Conservation (phyloP, 2,113 vertebrate genomes). For the Lagopus muta region DNA sequence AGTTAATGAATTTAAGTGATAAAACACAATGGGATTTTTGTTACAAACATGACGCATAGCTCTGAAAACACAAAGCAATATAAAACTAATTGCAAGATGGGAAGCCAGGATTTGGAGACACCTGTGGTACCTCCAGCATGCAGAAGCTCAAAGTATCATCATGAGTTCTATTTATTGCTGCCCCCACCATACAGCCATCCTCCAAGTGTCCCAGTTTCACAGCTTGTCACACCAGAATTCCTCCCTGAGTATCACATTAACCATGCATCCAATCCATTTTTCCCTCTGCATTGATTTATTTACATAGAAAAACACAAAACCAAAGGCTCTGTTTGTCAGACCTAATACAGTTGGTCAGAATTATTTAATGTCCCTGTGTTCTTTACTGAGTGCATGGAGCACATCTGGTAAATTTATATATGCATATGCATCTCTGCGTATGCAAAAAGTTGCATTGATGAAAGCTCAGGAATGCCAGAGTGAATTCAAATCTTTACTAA, state of each 20-base stretch:
- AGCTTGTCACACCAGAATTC: not conserved
- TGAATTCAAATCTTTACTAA: not conserved
- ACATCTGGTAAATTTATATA: not conserved
- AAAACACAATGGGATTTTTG: not conserved
- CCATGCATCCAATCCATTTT: not conserved
- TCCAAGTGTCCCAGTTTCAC: not conserved
- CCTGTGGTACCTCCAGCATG: not conserved
- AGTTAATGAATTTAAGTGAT: not conserved
- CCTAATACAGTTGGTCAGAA: not conserved
- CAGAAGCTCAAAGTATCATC: conserved; percentile 1
- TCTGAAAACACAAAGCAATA: not conserved
- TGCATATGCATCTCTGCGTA: not conserved
- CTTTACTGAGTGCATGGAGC: not conserved
- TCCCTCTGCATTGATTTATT: not conserved
- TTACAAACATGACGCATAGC: not conserved
- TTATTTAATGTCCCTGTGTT: conserved; percentile 6
- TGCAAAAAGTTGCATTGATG: not conserved
- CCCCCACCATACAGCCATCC: not conserved
- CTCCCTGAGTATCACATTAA: not conserved
- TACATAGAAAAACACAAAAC: not conserved
- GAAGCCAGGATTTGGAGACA: not conserved
- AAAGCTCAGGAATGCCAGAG: not conserved
- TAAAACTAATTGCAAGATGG: conserved; percentile 6
- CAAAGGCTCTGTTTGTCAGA: conserved; percentile 38
- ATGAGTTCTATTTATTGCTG: not conserved